Percentiles rank a stretch among this genome's conserved stretches.
Conservation (phyloP, 2,113 vertebrate species). For the Sebastes schlegelii region DNA sequence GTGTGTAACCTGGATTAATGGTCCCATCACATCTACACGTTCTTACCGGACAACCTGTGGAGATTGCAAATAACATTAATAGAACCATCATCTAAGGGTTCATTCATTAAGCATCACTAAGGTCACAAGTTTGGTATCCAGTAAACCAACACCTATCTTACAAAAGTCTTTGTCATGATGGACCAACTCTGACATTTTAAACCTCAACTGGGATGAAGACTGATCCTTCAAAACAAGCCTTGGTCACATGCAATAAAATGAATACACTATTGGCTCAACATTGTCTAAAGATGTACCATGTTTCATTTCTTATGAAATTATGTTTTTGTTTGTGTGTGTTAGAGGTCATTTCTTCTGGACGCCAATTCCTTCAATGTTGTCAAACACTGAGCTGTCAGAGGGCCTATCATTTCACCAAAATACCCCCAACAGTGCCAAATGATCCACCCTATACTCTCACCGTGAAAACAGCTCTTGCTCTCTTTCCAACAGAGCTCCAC, state of each 20-base stretch:
- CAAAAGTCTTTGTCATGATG: not conserved
- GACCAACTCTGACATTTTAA: not conserved
- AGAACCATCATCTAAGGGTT: no score
- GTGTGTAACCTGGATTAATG: no score
- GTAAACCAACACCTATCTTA: no score
- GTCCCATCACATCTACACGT: no score
- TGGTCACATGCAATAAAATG: not conserved
- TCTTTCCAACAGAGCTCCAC: not conserved
- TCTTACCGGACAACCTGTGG: no score
- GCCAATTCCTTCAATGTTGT: constrained; percentile 17
- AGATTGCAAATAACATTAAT: no score
- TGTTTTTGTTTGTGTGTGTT: constrained; percentile 12
- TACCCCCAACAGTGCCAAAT: not conserved
- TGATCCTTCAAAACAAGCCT: not conserved
- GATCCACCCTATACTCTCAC: not conserved
- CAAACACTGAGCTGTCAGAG: constrained; percentile 1
- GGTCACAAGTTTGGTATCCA: no score
- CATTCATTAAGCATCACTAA: no score
- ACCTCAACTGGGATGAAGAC: not conserved
- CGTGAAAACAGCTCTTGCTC: constrained; percentile 22
- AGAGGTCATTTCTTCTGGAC: constrained; percentile 15
- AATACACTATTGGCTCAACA: not conserved
- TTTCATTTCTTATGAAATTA: constrained; percentile 1
- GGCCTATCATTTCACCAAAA: constrained; percentile 41
- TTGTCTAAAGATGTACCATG: not conserved